Conservation (phyloP, 2,797 vertebrate species). For the Gastrophryne carolinensis region DNA sequence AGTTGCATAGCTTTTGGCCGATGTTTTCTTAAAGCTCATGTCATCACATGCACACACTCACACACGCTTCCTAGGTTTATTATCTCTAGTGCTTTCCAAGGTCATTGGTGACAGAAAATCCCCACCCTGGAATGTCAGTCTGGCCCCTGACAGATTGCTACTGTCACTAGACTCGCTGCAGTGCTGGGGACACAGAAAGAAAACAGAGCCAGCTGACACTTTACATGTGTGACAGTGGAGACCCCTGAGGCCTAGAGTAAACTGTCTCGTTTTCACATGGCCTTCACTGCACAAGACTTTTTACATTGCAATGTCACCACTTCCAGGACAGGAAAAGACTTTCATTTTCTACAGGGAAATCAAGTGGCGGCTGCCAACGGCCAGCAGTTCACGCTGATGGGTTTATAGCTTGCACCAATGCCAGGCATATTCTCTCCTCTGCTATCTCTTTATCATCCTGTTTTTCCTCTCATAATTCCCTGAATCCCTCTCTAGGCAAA, state of each 20-base stretch:
- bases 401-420: constrained; percentile 18
- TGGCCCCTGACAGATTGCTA: constrained; percentile 31
- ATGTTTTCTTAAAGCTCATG: constrained; percentile 35
- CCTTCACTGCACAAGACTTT: constrained; percentile 21
- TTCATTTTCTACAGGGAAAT: constrained; percentile 11
- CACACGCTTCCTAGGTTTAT: constrained; percentile 28
- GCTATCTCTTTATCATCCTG: constrained; percentile 32
- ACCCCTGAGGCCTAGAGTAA: constrained; percentile 33
- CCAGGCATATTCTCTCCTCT: constrained; percentile 4
- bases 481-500: background rate
- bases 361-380: constrained; percentile 4
- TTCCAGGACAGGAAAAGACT: constrained; percentile 14
- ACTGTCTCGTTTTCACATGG: constrained; percentile 30
- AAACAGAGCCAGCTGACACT: constrained; percentile 34
- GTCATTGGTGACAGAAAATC: constrained; percentile 45
- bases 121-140: constrained; percentile 46
- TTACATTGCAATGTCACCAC: constrained; percentile 24
- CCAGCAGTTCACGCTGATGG: constrained; percentile 17
- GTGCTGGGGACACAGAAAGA: constrained; percentile 29
- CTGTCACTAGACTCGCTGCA: constrained; percentile 23
- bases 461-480: constrained; percentile 18
- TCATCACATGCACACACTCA: constrained; percentile 12
- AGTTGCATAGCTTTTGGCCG: constrained; percentile 17
- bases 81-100: constrained; percentile 40
- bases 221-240: constrained; percentile 34